Conservation (phyloP, 2,797 vertebrate species). For the Parauchenoglanis ngamensis region DNA sequence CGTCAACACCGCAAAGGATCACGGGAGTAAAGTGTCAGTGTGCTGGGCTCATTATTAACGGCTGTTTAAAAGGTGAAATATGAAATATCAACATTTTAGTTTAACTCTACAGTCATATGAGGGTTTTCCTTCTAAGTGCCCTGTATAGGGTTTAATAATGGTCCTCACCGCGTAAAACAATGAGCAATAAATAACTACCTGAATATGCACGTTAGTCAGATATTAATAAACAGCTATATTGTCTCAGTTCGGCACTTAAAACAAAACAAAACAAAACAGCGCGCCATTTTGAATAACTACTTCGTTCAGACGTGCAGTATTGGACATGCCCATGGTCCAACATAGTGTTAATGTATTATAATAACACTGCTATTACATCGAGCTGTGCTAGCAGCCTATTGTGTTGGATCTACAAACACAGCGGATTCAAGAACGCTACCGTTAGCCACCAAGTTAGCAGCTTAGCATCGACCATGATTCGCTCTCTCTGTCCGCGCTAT, state of each 20-base stretch:
- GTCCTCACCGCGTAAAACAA: neutral
- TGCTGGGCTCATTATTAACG: neutral
- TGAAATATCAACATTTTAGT: neutral
- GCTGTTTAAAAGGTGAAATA: neutral
- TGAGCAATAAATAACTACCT: neutral
- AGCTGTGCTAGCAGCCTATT: neutral
- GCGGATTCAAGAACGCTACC: neutral
- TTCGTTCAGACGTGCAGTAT: neutral
- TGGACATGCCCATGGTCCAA: neutral
- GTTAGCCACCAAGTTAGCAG: constrained; percentile 25
- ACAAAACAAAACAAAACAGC: neutral
- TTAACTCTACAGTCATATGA: neutral
- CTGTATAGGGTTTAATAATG: neutral
- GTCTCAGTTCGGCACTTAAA: neutral
- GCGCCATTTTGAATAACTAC: neutral
- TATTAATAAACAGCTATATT: neutral
- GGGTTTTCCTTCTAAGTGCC: neutral
- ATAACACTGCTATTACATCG: neutral
- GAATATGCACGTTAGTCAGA: neutral
- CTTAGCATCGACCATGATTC: neutral
- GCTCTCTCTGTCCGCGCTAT: neutral
- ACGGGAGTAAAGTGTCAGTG: neutral
- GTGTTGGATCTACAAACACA: neutral
- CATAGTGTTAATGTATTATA: neutral
- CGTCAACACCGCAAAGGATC: neutral